Evolutionary conservation across 1,140 invertebrate genomes (phyloP).

Genomic region (Pogonus chalceus): DNA sequence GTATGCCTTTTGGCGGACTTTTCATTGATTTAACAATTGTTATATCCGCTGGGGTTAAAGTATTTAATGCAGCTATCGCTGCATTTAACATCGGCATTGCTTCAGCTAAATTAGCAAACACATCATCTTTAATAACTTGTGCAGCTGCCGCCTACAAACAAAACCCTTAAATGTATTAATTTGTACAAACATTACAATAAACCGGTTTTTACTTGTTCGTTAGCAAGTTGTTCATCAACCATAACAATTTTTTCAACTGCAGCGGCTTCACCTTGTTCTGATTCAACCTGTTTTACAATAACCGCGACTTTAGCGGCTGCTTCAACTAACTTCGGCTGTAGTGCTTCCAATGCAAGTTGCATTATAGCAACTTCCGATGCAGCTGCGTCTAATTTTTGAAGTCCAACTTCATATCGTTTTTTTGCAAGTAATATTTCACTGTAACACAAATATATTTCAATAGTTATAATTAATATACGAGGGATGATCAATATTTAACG

Average conservation of each 20-base stretch:
- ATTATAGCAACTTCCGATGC: slow-evolving; percentile 73
- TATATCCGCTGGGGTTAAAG: slow-evolving; percentile 84
- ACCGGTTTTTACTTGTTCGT: slow-evolving; percentile 40
- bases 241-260: slow-evolving; percentile 59
- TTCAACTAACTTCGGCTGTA: slow-evolving; percentile 81
- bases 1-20: slow-evolving; percentile 87
- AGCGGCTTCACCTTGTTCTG: slow-evolving; percentile 75
- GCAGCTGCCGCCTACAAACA: slow-evolving; percentile 54
- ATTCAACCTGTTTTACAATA: slow-evolving; percentile 68
- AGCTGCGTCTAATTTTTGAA: slow-evolving; percentile 79
- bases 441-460: too few relatives aligned
- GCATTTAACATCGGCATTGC: slow-evolving; percentile 86
- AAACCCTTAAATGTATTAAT: slow-evolving; percentile 6
- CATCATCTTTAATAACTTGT: slow-evolving; percentile 88
- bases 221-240: slow-evolving; percentile 52
- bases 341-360: slow-evolving; percentile 70
- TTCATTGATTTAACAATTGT: slow-evolving; percentile 96
- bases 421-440: slow-evolving; percentile 54
- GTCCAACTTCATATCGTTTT: slow-evolving; percentile 71
- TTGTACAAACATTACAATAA: not conserved
- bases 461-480: slow-evolving; percentile 14
- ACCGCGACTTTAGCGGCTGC: slow-evolving; percentile 76
- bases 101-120: slow-evolving; percentile 85
- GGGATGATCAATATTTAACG: too few relatives aligned
- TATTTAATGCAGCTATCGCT: slow-evolving; percentile 84